Percentiles rank a stretch among this genome's conserved stretches.
Evolutionary conservation across 2,113 vertebrate species (phyloP).

Genomic region (Corydoras sp.): DNA sequence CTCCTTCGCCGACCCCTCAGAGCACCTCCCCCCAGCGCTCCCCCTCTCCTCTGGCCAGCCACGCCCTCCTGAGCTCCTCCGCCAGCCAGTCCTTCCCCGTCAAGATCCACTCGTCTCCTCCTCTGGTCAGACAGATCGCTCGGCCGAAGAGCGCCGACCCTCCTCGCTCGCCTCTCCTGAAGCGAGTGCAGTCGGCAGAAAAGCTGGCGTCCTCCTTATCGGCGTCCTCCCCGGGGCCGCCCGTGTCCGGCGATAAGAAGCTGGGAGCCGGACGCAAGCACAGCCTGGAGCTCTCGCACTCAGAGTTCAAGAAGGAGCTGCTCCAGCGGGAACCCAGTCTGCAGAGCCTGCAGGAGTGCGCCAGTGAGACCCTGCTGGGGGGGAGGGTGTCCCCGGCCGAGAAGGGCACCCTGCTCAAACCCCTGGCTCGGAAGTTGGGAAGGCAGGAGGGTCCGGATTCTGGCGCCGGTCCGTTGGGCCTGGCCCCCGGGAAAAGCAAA

Average conservation of each 20-base stretch:
- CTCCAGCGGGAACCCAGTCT: conserved; percentile 79
- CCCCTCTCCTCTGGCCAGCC: conserved; percentile 80
- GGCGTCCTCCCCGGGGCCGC: conserved; percentile 73
- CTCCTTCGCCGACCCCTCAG: conserved; percentile 86
- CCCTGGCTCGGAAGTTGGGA: conserved; percentile 75
- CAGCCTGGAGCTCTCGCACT: conserved; percentile 82
- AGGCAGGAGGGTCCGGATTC: conserved; percentile 57
- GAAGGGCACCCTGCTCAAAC: conserved; percentile 78
- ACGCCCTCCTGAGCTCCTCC: conserved; percentile 64
- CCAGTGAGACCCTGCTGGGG: conserved; percentile 62
- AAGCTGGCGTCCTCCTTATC: conserved; percentile 79
- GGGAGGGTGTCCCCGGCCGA: conserved; percentile 71
- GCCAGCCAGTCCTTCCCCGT: conserved; percentile 77
- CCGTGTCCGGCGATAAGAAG: conserved; percentile 76
- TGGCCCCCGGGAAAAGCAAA: conserved; percentile 61
- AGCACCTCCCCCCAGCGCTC: conserved; percentile 88
- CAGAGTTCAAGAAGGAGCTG: conserved; percentile 91
- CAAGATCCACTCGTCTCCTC: conserved; percentile 89
- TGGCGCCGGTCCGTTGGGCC: conserved; percentile 52
- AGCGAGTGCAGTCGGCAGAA: conserved; percentile 90
- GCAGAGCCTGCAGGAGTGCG: conserved; percentile 79
- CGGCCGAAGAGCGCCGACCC: conserved; percentile 89
- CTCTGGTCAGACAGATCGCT: conserved; percentile 82
- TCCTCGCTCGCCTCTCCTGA: conserved; percentile 88
- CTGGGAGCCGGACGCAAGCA: conserved; percentile 76